Evolutionary conservation across 2,113 vertebrate species (phyloP).

Genomic region (Mustela nigripes): DNA sequence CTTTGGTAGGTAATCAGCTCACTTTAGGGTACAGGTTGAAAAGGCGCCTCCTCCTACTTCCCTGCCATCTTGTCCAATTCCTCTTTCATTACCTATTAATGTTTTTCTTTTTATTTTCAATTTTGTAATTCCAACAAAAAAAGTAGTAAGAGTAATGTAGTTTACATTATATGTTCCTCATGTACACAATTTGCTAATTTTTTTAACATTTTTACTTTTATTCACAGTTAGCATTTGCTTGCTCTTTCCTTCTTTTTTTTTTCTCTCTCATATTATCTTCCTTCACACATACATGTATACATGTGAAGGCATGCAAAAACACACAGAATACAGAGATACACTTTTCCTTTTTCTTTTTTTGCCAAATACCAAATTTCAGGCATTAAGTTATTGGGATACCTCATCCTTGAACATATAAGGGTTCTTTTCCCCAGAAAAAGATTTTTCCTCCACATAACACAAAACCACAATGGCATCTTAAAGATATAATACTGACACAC

Average conservation of each 20-base stretch:
- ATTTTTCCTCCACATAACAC: background rate
- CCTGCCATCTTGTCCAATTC: too few species aligned
- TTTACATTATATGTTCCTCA: background rate
- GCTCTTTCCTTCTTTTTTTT: background rate
- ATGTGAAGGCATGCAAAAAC: background rate
- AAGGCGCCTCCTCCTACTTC: too few species aligned
- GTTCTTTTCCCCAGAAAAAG: background rate
- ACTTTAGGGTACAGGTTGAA: too few species aligned
- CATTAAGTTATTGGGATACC: background rate
- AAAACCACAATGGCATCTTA: background rate
- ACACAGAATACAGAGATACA: background rate
- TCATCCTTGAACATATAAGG: background rate
- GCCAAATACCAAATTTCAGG: background rate
- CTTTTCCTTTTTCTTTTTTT: background rate
- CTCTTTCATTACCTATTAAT: background rate
- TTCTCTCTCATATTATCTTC: background rate
- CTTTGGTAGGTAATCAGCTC: too few species aligned
- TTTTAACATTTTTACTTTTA: background rate
- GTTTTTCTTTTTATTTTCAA: background rate
- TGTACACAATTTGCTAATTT: background rate
- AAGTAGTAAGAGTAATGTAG: background rate
- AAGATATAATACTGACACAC: background rate
- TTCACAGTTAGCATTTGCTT: background rate
- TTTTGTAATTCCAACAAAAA: constrained; percentile 10
- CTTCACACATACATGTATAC: too few species aligned